phyloP scores from a whole-genome alignment of 2,888 invertebrate genomes.

The Pollenia amentaria region DNA sequence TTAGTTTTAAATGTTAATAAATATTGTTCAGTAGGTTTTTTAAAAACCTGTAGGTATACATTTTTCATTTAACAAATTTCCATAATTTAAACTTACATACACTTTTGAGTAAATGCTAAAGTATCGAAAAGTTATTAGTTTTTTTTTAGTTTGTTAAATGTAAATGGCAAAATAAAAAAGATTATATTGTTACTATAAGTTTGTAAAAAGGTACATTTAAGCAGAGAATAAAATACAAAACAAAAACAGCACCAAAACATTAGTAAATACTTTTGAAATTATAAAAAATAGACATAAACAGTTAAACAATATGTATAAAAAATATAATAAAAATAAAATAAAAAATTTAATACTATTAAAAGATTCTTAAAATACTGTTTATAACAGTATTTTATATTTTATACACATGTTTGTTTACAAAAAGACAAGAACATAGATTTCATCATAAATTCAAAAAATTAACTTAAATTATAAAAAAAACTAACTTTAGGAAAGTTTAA shows the following conservation, averaged over 20 bases:
- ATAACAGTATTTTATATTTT: conserved; percentile 62
- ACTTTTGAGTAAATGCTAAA: conserved; percentile 46
- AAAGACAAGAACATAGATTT: conserved; percentile 71
- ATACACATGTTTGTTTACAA: conserved; percentile 33
- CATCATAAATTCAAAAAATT: conserved; percentile 66
- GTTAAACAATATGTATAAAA: conserved; percentile 46
- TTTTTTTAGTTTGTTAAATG: conserved; percentile 23
- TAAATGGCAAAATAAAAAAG: conserved; percentile 34
- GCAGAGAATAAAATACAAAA: conserved; percentile 55
- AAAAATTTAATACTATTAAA: conserved; percentile 61
- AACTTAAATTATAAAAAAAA: conserved; percentile 34
- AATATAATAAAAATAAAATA: conserved; percentile 51
- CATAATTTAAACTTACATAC: conserved; percentile 34
- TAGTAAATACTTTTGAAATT: conserved; percentile 57
- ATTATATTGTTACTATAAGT: conserved; percentile 38
- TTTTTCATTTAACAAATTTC: conserved; percentile 37
- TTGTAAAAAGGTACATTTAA: conserved; percentile 66
- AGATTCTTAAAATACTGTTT: conserved; percentile 67
- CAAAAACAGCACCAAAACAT: conserved; percentile 62
- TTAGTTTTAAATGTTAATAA: conserved; percentile 48
- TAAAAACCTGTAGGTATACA: conserved; percentile 66
- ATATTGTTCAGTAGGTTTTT: conserved; percentile 53
- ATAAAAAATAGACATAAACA: conserved; percentile 42
- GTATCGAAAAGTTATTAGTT: conserved; percentile 41
- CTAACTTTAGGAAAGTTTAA: conserved; percentile 52